Evolutionary conservation across 2,888 invertebrate genomes (phyloP).

Genomic region (Amiota communis): DNA sequence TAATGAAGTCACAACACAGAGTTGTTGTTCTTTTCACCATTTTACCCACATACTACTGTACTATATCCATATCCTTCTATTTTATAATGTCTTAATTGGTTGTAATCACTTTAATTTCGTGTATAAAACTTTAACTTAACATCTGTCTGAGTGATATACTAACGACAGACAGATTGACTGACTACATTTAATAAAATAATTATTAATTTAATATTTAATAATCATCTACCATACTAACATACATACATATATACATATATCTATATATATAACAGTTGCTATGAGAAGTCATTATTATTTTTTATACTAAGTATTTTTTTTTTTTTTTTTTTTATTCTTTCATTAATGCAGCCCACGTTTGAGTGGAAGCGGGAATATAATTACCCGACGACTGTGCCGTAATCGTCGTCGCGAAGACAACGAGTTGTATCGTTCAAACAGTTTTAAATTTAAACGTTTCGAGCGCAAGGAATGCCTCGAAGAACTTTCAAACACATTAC

Average conservation of each 20-base stretch:
- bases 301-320: not conserved
- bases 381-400: constrained; percentile 84
- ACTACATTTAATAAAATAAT: not conserved
- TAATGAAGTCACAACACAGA: too few relatives aligned
- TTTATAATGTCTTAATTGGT: too few relatives aligned
- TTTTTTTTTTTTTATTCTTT: not conserved
- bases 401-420: constrained; percentile 84
- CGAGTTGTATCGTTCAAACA: constrained; percentile 89
- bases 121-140: too few relatives aligned
- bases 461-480: constrained; percentile 81
- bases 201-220: not conserved
- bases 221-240: constrained; percentile 16
- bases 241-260: too few relatives aligned
- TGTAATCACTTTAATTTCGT: too few relatives aligned
- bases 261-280: too few relatives aligned
- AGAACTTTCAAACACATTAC: constrained; percentile 75
- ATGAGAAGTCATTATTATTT: not conserved
- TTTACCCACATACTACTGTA: too few relatives aligned
- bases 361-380: constrained; percentile 72
- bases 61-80: not conserved
- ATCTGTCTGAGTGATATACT: too few relatives aligned
- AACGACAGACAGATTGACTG: not conserved
- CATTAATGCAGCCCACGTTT: constrained; percentile 67
- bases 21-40: too few relatives aligned
- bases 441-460: constrained; percentile 90